These are phyloP conservation scores for Stegophylla sp. DNA, from an alignment of 2,888 invertebrate species.

Conservation along the genomic window DNA sequence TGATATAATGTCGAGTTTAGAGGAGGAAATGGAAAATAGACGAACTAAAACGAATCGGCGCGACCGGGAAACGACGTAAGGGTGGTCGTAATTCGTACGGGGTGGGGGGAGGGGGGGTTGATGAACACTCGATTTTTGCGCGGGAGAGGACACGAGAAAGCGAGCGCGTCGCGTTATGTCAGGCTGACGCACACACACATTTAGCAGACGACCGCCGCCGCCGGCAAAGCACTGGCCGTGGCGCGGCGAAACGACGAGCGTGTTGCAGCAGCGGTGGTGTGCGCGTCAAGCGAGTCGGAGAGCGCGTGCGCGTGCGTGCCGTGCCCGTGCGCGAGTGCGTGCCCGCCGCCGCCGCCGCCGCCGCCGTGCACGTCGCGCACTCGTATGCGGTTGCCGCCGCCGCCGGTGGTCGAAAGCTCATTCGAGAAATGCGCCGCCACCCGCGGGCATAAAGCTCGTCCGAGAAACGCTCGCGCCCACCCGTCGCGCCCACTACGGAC, in stretches of 20 bases:
- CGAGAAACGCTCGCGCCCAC: not conserved
- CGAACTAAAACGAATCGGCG: no score
- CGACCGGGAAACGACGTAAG: no score
- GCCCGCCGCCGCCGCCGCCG: not conserved
- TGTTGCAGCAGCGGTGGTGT: not conserved
- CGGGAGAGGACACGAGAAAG: not conserved
- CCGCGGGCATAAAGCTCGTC: not conserved
- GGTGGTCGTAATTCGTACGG: no score
- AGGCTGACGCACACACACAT: no score
- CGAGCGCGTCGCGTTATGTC: not conserved
- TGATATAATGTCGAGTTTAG: no score
- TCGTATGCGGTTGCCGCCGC: not conserved
- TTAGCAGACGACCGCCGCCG: not conserved
- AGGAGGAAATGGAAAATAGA: no score
- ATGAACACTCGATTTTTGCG: no score
- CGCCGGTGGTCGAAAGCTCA: conserved; percentile 27
- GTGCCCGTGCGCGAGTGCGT: not conserved
- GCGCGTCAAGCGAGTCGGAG: not conserved
- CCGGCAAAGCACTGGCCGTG: not conserved
- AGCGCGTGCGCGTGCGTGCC: not conserved
- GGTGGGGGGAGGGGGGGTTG: no score
- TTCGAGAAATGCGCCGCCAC: conserved; percentile 25
- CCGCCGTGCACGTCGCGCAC: not conserved
- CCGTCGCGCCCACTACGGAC: not conserved
- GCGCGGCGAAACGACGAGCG: not conserved